These are phyloP conservation scores for Pyrocoelia pectoralis DNA, from an alignment of 2,888 invertebrate genomes.

Conservation along the genomic window DNA sequence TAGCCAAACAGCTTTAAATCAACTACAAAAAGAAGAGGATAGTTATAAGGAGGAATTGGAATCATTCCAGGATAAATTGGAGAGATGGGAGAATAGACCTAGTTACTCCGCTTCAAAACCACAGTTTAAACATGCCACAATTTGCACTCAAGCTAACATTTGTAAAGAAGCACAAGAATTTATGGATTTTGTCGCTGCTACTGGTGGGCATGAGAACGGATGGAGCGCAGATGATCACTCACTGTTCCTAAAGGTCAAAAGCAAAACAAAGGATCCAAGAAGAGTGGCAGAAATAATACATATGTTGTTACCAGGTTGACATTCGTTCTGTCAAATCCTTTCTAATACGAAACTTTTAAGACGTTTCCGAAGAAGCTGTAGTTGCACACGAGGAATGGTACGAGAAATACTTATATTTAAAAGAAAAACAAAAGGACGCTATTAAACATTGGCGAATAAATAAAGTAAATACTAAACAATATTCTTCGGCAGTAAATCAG, in stretches of 20 bases:
- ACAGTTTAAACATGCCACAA: background rate
- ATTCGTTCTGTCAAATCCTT: too few relatives aligned
- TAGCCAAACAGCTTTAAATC: slow-evolving; percentile 41
- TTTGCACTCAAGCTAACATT: slow-evolving; percentile 14
- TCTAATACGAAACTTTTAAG: slow-evolving; percentile 40
- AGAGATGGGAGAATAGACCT: slow-evolving; percentile 48
- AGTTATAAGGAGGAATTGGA: slow-evolving; percentile 47
- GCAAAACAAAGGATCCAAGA: slow-evolving; percentile 48
- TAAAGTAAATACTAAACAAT: background rate
- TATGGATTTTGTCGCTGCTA: slow-evolving; percentile 63
- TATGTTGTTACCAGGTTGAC: slow-evolving; percentile 50
- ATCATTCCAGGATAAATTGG: slow-evolving; percentile 47
- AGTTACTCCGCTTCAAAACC: slow-evolving; percentile 23
- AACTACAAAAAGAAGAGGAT: slow-evolving; percentile 44
- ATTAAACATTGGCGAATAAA: slow-evolving; percentile 59
- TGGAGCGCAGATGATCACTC: slow-evolving; percentile 67
- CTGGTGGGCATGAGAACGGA: slow-evolving; percentile 64
- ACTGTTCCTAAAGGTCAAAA: slow-evolving; percentile 60
- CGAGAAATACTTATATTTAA: slow-evolving; percentile 58
- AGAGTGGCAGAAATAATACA: slow-evolving; percentile 47
- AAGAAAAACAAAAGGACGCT: slow-evolving; percentile 57
- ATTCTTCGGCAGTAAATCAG: background rate
- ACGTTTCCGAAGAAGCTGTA: slow-evolving; percentile 55
- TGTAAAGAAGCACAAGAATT: slow-evolving; percentile 65
- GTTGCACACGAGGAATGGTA: slow-evolving; percentile 63